Conservation (phyloP, 2,888 invertebrate genomes). For the Pycnomerus fuliginosus region DNA sequence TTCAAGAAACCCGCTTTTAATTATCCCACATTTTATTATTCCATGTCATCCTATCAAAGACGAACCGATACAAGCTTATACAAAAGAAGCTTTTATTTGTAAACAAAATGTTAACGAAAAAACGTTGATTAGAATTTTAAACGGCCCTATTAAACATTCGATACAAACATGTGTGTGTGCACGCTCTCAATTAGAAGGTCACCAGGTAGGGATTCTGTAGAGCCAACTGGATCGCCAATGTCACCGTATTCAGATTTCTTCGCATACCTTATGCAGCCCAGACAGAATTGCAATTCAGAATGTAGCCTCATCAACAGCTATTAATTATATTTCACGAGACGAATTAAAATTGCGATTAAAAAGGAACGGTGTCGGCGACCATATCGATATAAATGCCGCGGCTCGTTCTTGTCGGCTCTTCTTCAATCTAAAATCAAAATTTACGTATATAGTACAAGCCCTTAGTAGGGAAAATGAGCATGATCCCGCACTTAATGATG, state of each 20-base stretch:
- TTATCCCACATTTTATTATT: slow-evolving; percentile 49
- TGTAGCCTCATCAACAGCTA: background rate
- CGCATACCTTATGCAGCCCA: background rate
- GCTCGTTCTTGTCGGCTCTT: too few relatives aligned
- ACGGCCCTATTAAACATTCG: slow-evolving; percentile 25
- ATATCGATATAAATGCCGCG: too few relatives aligned
- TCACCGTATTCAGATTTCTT: slow-evolving; percentile 1
- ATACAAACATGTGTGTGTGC: slow-evolving; percentile 8
- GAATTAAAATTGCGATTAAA: too few relatives aligned
- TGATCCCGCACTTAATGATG: too few relatives aligned
- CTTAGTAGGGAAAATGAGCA: too few relatives aligned
- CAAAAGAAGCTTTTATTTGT: slow-evolving; percentile 42
- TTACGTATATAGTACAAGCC: too few relatives aligned
- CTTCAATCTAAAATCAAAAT: too few relatives aligned
- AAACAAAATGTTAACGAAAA: slow-evolving; percentile 47
- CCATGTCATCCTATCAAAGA: slow-evolving; percentile 30
- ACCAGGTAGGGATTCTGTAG: background rate
- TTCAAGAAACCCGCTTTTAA: slow-evolving; percentile 46
- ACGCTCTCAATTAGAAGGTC: slow-evolving; percentile 9
- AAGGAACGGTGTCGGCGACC: too few relatives aligned
- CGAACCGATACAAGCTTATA: background rate
- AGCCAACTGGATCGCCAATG: background rate
- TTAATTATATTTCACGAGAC: background rate
- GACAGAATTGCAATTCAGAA: background rate
- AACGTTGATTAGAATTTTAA: slow-evolving; percentile 42